These are phyloP conservation scores for Psilanteris sp. DNA, from an alignment of 1,140 invertebrate species.

Conservation along the genomic window DNA sequence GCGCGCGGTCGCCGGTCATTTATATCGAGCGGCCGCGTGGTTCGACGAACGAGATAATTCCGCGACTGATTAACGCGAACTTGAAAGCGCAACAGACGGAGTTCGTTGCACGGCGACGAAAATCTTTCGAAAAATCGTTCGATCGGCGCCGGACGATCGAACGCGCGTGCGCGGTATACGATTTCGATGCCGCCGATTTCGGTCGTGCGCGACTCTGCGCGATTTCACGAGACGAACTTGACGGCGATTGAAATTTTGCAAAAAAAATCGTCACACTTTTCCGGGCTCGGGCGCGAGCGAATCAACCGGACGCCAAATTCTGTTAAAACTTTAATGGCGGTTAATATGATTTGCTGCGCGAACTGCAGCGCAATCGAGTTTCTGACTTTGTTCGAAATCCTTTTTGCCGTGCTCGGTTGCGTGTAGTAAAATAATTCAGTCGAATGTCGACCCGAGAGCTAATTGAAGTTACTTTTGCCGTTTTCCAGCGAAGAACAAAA, in stretches of 20 bases:
- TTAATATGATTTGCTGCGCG: conserved; percentile 50
- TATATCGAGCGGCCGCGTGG: no score
- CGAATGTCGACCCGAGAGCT: conserved; percentile 40
- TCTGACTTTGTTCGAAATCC: conserved; percentile 54
- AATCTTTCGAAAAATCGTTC: no score
- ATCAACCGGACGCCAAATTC: conserved; percentile 55
- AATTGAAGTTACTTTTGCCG: conserved; percentile 49
- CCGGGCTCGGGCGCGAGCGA: conserved; percentile 26
- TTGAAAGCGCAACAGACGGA: no score
- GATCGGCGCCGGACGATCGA: no score
- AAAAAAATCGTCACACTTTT: conserved; percentile 44
- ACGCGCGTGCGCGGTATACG: no score
- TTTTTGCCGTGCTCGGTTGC: conserved; percentile 48
- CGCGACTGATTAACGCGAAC: no score
- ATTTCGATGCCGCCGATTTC: no score
- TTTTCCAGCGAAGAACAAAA: conserved; percentile 38
- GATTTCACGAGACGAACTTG: no score
- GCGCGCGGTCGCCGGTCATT: no score
- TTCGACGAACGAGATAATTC: no score
- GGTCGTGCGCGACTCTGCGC: no score
- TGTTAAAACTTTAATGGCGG: conserved; percentile 54
- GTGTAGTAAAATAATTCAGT: conserved; percentile 55
- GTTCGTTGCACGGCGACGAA: no score
- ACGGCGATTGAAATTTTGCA: conserved; percentile 43
- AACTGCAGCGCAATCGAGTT: conserved; percentile 47